phyloP scores from a whole-genome alignment of 2,888 invertebrate genomes.

The Alcis repandata region DNA sequence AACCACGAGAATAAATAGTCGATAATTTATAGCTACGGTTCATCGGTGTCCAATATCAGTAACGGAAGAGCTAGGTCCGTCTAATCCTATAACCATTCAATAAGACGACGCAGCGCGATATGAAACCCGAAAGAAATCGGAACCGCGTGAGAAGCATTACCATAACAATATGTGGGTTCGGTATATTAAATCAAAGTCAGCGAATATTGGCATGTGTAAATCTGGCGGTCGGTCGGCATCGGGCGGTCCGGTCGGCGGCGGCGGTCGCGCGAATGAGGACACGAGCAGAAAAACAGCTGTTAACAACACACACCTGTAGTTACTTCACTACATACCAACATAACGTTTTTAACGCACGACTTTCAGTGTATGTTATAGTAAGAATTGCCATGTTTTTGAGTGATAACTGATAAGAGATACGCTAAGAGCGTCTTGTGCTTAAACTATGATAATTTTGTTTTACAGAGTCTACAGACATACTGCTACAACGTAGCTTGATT shows the following conservation, averaged over 20 bases:
- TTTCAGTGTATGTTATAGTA: too few relatives aligned
- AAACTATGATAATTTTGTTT: too few relatives aligned
- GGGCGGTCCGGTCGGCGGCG: constrained; percentile 14
- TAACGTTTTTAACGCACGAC: too few relatives aligned
- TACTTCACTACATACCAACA: too few relatives aligned
- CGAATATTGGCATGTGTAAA: constrained; percentile 48
- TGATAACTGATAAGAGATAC: background rate
- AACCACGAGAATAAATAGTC: background rate
- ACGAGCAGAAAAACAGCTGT: background rate
- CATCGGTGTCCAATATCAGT: background rate
- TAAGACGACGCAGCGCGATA: constrained; percentile 6
- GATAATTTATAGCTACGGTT: background rate
- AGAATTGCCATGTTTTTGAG: too few relatives aligned
- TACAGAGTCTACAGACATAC: too few relatives aligned
- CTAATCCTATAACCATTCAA: background rate
- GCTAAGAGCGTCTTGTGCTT: too few relatives aligned
- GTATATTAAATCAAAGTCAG: constrained; percentile 51
- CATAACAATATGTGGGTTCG: constrained; percentile 42
- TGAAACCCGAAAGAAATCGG: constrained; percentile 27
- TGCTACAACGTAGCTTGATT: too few relatives aligned
- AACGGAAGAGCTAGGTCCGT: background rate
- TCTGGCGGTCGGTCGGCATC: constrained; percentile 41
- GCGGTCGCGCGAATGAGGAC: constrained; percentile 8
- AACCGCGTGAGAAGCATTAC: constrained; percentile 35
- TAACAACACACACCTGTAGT: background rate